A percentile compares a stretch with the other conserved stretches of the same genome.
phyloP scores from a whole-genome alignment of 2,797 vertebrate genomes.

The Notolepis coatsorum region DNA sequence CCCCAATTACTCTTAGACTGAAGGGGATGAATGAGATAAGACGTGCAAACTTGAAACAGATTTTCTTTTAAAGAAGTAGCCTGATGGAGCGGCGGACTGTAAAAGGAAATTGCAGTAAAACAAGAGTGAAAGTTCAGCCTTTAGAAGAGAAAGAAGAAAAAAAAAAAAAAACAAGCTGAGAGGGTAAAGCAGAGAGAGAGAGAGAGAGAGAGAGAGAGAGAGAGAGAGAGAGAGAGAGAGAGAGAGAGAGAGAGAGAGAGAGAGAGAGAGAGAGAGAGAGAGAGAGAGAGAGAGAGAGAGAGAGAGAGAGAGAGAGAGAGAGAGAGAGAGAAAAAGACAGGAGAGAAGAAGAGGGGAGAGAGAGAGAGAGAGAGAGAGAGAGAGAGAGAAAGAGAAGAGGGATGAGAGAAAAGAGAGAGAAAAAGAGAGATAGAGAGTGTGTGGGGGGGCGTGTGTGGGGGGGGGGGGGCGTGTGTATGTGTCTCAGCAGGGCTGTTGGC shows the following conservation, averaged over 20 bases:
- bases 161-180: not conserved
- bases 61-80: constrained; percentile 13
- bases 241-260: not conserved
- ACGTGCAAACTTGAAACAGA: not conserved
- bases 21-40: not conserved
- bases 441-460: too few species aligned
- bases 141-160: constrained; percentile 20
- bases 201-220: not conserved
- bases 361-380: too few species aligned
- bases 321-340: too few species aligned
- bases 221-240: not conserved
- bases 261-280: too few species aligned
- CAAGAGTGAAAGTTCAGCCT: constrained; percentile 1
- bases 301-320: too few species aligned
- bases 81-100: not conserved
- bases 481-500: constrained; percentile 10
- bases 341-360: too few species aligned
- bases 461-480: not conserved
- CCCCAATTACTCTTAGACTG: not conserved
- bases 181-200: not conserved
- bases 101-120: constrained; percentile 19
- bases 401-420: too few species aligned
- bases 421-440: too few species aligned
- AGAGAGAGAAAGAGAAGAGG: too few species aligned
- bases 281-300: too few species aligned